Evolutionary conservation across 2,797 vertebrate species (phyloP).

Genomic region (Garrulus glandarius): DNA sequence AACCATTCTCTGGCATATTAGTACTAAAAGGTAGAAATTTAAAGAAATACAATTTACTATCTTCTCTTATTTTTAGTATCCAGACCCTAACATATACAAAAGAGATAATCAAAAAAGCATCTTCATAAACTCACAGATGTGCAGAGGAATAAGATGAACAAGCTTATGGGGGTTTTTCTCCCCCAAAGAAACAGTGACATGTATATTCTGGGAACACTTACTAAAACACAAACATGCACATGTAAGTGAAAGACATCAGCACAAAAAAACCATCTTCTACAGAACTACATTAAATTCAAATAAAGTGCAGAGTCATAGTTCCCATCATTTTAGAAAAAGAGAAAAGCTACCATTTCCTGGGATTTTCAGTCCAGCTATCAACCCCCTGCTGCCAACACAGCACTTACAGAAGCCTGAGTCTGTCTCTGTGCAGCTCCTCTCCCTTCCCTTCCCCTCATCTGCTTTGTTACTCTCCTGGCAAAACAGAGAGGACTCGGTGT

Average conservation of each 20-base stretch:
- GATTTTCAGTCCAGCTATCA: neutral
- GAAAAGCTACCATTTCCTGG: neutral
- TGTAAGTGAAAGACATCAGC: neutral
- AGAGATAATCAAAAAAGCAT: neutral
- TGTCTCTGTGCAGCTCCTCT: constrained; percentile 29
- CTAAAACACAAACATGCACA: neutral
- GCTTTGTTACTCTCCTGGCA: constrained; percentile 18
- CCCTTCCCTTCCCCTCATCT: constrained; percentile 21
- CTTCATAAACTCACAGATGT: neutral
- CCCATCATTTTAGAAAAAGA: neutral
- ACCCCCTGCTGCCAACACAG: constrained; percentile 1
- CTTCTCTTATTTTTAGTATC: neutral
- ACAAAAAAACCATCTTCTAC: neutral
- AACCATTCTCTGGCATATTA: neutral
- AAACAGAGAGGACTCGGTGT: neutral
- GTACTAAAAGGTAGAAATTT: neutral
- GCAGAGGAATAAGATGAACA: neutral
- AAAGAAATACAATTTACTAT: neutral
- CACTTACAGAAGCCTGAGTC: constrained; percentile 31
- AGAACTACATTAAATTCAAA: neutral
- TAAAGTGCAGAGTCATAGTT: neutral
- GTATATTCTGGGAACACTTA: neutral
- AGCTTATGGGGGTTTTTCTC: neutral
- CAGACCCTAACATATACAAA: neutral
- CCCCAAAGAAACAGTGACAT: neutral